Conservation (phyloP, 2,797 vertebrate species). For the Pseudotriccus pelzelni region DNA sequence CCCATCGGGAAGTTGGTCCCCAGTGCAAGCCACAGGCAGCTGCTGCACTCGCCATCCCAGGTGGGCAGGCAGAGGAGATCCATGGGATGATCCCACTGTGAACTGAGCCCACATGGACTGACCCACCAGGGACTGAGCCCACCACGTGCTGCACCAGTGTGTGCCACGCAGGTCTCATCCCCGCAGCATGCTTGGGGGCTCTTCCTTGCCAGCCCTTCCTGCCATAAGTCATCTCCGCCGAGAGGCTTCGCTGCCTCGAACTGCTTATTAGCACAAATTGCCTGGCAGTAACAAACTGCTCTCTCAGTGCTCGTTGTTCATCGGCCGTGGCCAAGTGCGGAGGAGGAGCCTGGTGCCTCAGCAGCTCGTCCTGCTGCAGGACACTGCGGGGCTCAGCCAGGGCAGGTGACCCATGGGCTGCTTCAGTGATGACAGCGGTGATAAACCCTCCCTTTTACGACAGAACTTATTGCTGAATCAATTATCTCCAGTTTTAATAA, state of each 20-base stretch:
- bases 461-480: background rate
- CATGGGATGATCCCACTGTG: background rate
- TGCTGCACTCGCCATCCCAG: rapidly evolving
- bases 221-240: constrained; percentile 30
- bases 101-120: background rate
- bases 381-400: rapidly evolving
- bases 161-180: background rate
- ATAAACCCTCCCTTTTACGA: rapidly evolving
- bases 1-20: background rate
- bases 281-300: constrained; percentile 3
- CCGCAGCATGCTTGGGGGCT: background rate
- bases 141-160: rapidly evolving
- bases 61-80: background rate
- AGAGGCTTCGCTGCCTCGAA: background rate
- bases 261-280: constrained; percentile 36
- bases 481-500: background rate
- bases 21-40: background rate
- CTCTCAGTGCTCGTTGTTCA: background rate
- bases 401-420: background rate
- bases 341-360: rapidly evolving
- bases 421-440: rapidly evolving
- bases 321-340: rapidly evolving
- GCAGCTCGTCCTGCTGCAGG: background rate
- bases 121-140: background rate
- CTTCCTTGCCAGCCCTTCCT: background rate